A percentile compares a stretch with the other conserved stretches of the same genome.
phyloP scores from a whole-genome alignment of 2,113 vertebrate species.

The Aplodontia rufa region DNA sequence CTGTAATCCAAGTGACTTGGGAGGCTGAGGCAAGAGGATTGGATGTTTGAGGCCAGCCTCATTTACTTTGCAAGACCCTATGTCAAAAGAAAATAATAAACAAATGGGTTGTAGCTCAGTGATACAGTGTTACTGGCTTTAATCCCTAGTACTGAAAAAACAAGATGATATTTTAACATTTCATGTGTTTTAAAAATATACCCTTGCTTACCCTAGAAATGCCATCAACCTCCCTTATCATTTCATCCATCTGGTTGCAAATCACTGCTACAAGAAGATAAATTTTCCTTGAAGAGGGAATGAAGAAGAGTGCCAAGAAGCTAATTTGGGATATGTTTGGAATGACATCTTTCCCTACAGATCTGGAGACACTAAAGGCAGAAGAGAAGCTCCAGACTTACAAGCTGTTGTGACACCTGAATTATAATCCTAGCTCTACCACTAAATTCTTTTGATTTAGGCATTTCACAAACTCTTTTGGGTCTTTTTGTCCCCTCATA shows the following conservation, averaged over 20 bases:
- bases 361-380: background rate
- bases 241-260: background rate
- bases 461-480: background rate
- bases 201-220: background rate
- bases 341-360: background rate
- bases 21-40: too few species aligned
- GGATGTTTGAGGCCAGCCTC: too few species aligned
- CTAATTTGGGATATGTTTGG: background rate
- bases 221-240: background rate
- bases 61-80: too few species aligned
- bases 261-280: background rate
- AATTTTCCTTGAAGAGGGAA: background rate
- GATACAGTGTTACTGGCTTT: too few species aligned
- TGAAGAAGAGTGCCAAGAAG: background rate
- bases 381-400: background rate
- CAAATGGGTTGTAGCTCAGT: too few species aligned
- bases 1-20: too few species aligned
- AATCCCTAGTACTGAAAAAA: too few species aligned
- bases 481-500: background rate
- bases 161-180: background rate
- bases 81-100: too few species aligned
- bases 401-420: background rate
- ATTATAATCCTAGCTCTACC: background rate
- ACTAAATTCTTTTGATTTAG: constrained; percentile 16
- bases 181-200: background rate